phyloP scores from a whole-genome alignment of 2,888 invertebrate genomes.

The Scotopteryx bipunctaria region DNA sequence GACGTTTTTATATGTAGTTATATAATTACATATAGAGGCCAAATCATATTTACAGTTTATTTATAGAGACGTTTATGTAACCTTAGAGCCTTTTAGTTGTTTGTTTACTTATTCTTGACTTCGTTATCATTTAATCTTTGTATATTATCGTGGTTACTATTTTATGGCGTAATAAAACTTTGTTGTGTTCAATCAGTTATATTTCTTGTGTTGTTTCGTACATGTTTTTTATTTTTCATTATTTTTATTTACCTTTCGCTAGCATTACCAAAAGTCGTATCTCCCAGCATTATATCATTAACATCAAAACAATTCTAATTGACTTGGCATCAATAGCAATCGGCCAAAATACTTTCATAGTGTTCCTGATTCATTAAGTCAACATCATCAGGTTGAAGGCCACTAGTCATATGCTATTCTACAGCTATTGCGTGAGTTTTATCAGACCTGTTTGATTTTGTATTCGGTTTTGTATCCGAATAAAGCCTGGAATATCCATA shows the following conservation, averaged over 20 bases:
- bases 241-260: not conserved
- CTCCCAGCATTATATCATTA: not conserved
- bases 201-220: not conserved
- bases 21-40: not conserved
- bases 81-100: not conserved
- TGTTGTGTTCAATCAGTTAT: not conserved
- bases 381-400: slow-evolving; percentile 6
- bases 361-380: not conserved
- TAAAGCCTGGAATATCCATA: too few species aligned
- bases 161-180: not conserved
- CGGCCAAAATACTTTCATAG: slow-evolving; percentile 1
- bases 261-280: not conserved
- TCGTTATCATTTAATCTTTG: not conserved
- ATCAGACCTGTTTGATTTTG: too few species aligned
- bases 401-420: not conserved
- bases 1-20: not conserved
- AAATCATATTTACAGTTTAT: not conserved
- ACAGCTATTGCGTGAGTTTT: too few species aligned
- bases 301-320: slow-evolving; percentile 6
- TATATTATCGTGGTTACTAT: not conserved
- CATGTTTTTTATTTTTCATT: not conserved
- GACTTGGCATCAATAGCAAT: slow-evolving; percentile 12
- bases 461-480: too few species aligned
- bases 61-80: not conserved
- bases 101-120: not conserved